Base-by-base conservation (phyloP, 2,797 vertebrate species). In the Chrysolophus pictus region DNA sequence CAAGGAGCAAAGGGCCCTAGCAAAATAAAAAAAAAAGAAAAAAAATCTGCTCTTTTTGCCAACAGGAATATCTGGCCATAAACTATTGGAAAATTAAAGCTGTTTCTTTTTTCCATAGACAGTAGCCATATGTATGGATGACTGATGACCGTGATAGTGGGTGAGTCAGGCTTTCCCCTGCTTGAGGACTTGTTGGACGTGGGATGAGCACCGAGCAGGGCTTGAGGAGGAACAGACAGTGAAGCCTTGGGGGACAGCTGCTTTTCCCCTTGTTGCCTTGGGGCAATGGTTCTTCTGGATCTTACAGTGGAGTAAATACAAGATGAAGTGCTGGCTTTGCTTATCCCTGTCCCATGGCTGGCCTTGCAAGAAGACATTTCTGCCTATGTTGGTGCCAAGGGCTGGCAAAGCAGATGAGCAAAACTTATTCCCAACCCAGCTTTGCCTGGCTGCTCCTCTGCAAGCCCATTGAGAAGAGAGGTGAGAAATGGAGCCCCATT, bases 1-100 rank as follows among this genome's bases (percentile, higher is more conserved):
- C 14, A 18, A 74, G 78, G 84, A 92, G 87, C 9, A 10, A 91
- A 94, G 88, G 93, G 87, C 84, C 90, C 77, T 90, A 0, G 0
- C 55, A 76, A 91, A 84, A 42, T 14, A 42, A 64, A 19, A 41
- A 63, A 29, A 11, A 39, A 17, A 23, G 18, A 12, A 31, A 71
- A 15, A n/a, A 47, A 29, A 21, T 37, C 74, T 64, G 35, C 47
- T 84, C 60, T 28, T 10, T 3, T 10, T 88, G 87, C 90, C 88
- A 95, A 64, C 84, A 74, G 87, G 64, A 86, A 73, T 88, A 79
- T 67, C 87, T 95, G 96, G 92, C 84, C 44, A 26, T 83, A 86
- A 90, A 64, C 70, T 44, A 1, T 9, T 89, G 93, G 96, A 96
- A 96, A 94, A 91, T 94, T 46, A 49, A 91, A 80, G 31, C 0